Evolutionary conservation across 1,140 invertebrate genomes (phyloP).

Genomic region (Drosophila elegans): DNA sequence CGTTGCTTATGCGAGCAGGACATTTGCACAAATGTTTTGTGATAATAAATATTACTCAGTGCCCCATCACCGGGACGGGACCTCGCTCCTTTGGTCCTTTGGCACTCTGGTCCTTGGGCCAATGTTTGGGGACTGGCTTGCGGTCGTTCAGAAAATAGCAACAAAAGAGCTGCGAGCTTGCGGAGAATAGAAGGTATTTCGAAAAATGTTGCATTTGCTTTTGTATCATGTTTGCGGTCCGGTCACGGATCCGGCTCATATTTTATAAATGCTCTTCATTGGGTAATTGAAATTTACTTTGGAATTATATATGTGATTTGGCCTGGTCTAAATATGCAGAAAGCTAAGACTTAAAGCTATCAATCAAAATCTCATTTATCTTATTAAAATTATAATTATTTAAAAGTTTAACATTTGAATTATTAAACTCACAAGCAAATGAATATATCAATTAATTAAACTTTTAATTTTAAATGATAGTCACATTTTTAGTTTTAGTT

Average conservation of each 20-base stretch:
- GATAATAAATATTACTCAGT: constrained; percentile 82
- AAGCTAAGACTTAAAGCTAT: too few relatives aligned
- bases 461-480: too few relatives aligned
- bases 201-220: constrained; percentile 69
- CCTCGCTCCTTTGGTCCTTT: constrained; percentile 11
- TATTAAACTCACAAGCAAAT: too few relatives aligned
- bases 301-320: constrained; percentile 49
- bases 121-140: constrained; percentile 50
- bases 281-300: constrained; percentile 74
- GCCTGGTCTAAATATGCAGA: constrained; percentile 32
- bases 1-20: constrained; percentile 79
- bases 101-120: constrained; percentile 17
- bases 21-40: constrained; percentile 83
- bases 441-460: too few relatives aligned
- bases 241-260: constrained; percentile 19
- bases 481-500: too few relatives aligned
- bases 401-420: too few relatives aligned
- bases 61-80: constrained; percentile 63
- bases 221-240: constrained; percentile 55
- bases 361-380: too few relatives aligned
- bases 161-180: constrained; percentile 10
- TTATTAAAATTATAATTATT: too few relatives aligned
- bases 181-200: constrained; percentile 23
- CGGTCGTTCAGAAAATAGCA: constrained; percentile 29
- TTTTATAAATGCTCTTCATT: constrained; percentile 53